Percentiles rank a stretch among this genome's conserved stretches.
Evolutionary conservation across 2,888 invertebrate genomes (phyloP).

Genomic region (Diarsia dahlii): DNA sequence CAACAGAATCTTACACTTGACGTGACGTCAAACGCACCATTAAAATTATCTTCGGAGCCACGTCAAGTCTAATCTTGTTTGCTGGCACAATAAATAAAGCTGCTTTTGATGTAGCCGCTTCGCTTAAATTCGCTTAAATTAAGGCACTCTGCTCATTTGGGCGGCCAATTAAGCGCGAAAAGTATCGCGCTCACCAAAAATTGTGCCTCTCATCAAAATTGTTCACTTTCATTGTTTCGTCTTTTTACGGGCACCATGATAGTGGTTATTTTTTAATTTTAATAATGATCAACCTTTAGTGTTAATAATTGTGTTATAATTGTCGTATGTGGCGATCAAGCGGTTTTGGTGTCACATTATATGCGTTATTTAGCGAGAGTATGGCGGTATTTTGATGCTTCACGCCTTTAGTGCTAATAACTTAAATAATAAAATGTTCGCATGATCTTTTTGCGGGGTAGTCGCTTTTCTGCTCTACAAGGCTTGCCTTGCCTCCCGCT

Average conservation of each 20-base stretch:
- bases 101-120: slow-evolving; percentile 85
- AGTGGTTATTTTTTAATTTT: slow-evolving; percentile 73
- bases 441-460: neutral
- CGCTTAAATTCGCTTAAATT: slow-evolving; percentile 77
- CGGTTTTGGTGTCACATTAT: slow-evolving; percentile 1
- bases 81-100: slow-evolving; percentile 81
- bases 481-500: neutral
- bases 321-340: slow-evolving; percentile 33
- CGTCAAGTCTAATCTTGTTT: slow-evolving; percentile 84
- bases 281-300: slow-evolving; percentile 42
- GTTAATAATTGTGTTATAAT: slow-evolving; percentile 51
- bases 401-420: slow-evolving; percentile 17
- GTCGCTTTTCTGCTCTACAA: slow-evolving; percentile 17
- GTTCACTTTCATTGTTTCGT: slow-evolving; percentile 81
- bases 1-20: slow-evolving; percentile 71
- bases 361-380: slow-evolving; percentile 15
- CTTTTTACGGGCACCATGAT: slow-evolving; percentile 78
- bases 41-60: slow-evolving; percentile 82
- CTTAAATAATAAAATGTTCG: slow-evolving; percentile 39
- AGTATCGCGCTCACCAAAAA: slow-evolving; percentile 81
- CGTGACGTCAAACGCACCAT: slow-evolving; percentile 80
- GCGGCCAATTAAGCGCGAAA: slow-evolving; percentile 87
- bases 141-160: slow-evolving; percentile 83
- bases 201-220: slow-evolving; percentile 85
- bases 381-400: slow-evolving; percentile 13